Conservation (phyloP, 2,888 invertebrate species). For the Pediacus dermestoides region DNA sequence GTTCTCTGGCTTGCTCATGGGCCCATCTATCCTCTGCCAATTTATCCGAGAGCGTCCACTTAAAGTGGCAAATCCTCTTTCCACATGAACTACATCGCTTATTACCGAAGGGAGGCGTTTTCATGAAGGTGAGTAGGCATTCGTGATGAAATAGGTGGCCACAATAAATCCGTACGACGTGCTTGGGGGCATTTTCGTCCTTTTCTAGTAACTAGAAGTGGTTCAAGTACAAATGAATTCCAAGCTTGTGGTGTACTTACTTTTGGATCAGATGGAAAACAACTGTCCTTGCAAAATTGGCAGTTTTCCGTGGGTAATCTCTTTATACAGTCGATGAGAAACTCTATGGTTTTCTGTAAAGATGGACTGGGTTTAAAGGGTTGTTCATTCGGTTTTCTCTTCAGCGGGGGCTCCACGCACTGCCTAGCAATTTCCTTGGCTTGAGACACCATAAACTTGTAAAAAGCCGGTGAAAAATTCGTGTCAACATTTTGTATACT, state of each 20-base stretch:
- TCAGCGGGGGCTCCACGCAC: slow-evolving; percentile 66
- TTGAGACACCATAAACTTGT: slow-evolving; percentile 61
- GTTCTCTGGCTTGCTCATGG: slow-evolving; percentile 68
- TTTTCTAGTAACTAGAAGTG: slow-evolving; percentile 50
- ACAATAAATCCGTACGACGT: slow-evolving; percentile 69
- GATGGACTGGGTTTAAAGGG: slow-evolving; percentile 62
- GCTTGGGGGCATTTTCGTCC: slow-evolving; percentile 58
- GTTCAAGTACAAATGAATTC: slow-evolving; percentile 8
- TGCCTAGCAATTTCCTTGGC: slow-evolving; percentile 64
- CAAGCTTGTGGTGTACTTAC: slow-evolving; percentile 38
- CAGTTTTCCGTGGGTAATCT: slow-evolving; percentile 61
- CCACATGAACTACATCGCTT: slow-evolving; percentile 65
- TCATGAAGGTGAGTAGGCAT: slow-evolving; percentile 65
- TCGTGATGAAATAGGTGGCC: slow-evolving; percentile 69
- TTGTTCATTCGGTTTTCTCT: slow-evolving; percentile 53
- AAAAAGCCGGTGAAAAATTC: slow-evolving; percentile 63
- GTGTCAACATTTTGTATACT: slow-evolving; percentile 59
- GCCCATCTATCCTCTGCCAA: slow-evolving; percentile 74
- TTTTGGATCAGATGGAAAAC: slow-evolving; percentile 58
- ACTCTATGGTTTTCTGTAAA: slow-evolving; percentile 57
- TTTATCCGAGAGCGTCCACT: slow-evolving; percentile 66
- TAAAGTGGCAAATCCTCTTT: slow-evolving; percentile 66
- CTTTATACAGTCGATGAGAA: slow-evolving; percentile 61
- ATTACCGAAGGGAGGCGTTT: slow-evolving; percentile 72
- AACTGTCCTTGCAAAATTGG: slow-evolving; percentile 59